phyloP scores from a whole-genome alignment of 2,797 vertebrate species.

The Sebastes kiyomatsui region DNA sequence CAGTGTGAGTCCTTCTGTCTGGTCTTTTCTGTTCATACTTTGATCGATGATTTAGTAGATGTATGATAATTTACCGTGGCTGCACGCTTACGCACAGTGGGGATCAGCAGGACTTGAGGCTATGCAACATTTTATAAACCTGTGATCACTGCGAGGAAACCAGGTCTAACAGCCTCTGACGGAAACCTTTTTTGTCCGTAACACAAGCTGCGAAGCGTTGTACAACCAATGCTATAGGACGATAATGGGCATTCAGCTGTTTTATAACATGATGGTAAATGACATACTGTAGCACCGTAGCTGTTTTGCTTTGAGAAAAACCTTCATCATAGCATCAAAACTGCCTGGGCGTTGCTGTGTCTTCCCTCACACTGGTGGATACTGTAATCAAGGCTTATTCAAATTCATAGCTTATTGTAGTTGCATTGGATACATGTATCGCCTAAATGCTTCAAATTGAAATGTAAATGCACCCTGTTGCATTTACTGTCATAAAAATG shows the following conservation, averaged over 20 bases:
- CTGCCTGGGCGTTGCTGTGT: background rate
- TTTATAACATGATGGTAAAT: background rate
- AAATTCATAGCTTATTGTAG: constrained; percentile 7
- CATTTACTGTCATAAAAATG: constrained; percentile 21
- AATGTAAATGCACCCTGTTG: constrained; percentile 31
- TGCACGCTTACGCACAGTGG: background rate
- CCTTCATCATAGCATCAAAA: background rate
- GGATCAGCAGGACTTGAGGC: constrained; percentile 11
- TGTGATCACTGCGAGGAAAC: constrained; percentile 25
- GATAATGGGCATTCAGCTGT: background rate
- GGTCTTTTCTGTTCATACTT: constrained; percentile 40
- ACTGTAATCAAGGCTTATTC: constrained; percentile 9
- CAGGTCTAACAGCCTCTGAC: background rate
- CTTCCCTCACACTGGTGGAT: background rate
- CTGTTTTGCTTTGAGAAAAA: background rate
- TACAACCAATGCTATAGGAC: background rate
- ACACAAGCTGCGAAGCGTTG: background rate
- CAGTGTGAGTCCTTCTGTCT: constrained; percentile 24
- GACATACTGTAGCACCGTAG: background rate
- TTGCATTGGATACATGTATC: background rate
- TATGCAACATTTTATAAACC: constrained; percentile 29
- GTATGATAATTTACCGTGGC: constrained; percentile 35
- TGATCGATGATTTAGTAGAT: constrained; percentile 32
- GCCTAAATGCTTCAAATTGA: constrained; percentile 30
- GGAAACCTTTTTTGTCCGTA: background rate